Percentiles rank a stretch among this genome's conserved stretches.
These are phyloP conservation scores for Orchesella flavescens DNA, from an alignment of 2,888 invertebrate genomes.

Conservation along the genomic window DNA sequence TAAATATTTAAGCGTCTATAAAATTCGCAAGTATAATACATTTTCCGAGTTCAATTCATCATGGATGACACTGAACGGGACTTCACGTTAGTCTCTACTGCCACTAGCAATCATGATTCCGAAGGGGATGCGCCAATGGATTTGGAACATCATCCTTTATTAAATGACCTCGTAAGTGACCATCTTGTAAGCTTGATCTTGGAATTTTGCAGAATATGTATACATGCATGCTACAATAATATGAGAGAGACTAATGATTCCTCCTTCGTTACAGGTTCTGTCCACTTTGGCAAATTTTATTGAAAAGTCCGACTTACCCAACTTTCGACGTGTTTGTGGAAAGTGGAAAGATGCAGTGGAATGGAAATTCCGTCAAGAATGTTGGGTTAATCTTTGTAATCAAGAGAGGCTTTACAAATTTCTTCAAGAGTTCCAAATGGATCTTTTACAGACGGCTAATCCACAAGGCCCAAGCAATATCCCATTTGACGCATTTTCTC, in stretches of 20 bases:
- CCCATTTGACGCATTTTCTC: conserved; percentile 38
- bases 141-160: conserved; percentile 29
- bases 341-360: conserved; percentile 45
- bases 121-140: neutral
- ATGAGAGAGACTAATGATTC: neutral
- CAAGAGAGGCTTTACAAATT: conserved; percentile 28
- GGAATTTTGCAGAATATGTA: neutral
- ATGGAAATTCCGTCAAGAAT: conserved; percentile 43
- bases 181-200: neutral
- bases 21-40: too few species aligned
- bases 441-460: conserved; percentile 4
- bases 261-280: conserved; percentile 23
- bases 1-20: too few species aligned
- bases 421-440: conserved; percentile 39
- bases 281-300: conserved; percentile 19
- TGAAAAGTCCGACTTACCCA: conserved; percentile 27
- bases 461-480: neutral
- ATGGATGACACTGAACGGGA: too few species aligned
- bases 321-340: conserved; percentile 37
- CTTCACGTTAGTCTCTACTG: too few species aligned
- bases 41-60: too few species aligned
- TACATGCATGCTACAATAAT: too few species aligned
- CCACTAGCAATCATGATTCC: too few species aligned
- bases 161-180: conserved; percentile 43
- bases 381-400: conserved; percentile 40